Evolutionary conservation across 2,113 vertebrate genomes (phyloP), one percentile per base, ranked within the genome.

Genomic region (Notarius quadriscutis): DNA sequence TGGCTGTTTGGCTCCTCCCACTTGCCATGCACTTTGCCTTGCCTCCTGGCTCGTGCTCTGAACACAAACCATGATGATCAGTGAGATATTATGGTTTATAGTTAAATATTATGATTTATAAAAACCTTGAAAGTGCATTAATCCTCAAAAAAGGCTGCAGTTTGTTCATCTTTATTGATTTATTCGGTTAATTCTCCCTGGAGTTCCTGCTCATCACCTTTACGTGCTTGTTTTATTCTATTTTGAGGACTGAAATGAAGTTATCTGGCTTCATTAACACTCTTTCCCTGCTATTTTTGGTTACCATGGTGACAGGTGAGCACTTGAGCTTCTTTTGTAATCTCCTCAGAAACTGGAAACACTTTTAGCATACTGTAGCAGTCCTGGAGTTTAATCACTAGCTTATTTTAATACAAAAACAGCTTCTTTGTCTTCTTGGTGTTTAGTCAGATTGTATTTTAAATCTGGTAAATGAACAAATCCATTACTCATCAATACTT

Each of bases 211-310:
- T 48, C 65, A 1, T 53, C 65, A 6, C 22, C 12, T 50, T 27
- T 5, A 7, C 51, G 20, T n/a, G 34, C 41, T 1, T 83, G 18
- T 30, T 69, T 69, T 58, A n/a, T 65, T 18, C 7, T 57, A 9
- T 60, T 25, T 11, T 48, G 0, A 4, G 34, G 30, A 62, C 7
- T 17, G 53, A 20, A 48, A 89, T 89, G 88, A 87, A 25, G 83
- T 81, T 87, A 7, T 6, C 58, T 22, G 2, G 51, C 53, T 30
- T 58, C 7, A 18, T 65, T 25, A 17, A 15, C 72, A 58, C 30
- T 62, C 2, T 85, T 71, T 85, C 53, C 27, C 34, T 79, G 25
- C 77, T 89, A 69, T 83, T 89, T 62, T 27, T 48, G 67, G 81
- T 58, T 71, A 65, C 30, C 77, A 18, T 80, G 77, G 53, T 80